These are phyloP conservation scores for Euthynnus affinis DNA, from an alignment of 2,797 vertebrate species.

Conservation along the genomic window DNA sequence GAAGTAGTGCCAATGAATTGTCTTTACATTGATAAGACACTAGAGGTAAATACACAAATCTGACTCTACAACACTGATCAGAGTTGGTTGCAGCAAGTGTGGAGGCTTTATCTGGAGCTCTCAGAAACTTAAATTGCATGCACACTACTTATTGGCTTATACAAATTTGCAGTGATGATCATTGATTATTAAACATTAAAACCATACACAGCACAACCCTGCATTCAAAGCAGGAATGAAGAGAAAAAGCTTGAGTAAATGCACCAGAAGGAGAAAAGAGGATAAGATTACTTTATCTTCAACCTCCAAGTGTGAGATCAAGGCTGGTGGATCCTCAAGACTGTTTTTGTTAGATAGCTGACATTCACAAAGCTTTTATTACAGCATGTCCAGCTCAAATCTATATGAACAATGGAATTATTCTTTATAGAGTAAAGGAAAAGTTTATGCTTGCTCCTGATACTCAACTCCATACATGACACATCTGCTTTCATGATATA, in stretches of 20 bases:
- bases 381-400: conserved; percentile 23
- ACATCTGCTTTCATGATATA: not conserved
- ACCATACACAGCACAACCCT: not conserved
- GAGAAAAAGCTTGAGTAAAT: conserved; percentile 11
- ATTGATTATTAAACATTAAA: conserved; percentile 8
- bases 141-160: not conserved
- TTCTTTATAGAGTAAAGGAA: not conserved
- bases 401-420: conserved; percentile 7
- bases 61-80: conserved; percentile 1
- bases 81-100: not conserved
- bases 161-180: not conserved
- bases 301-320: conserved; percentile 50
- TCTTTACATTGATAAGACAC: not conserved
- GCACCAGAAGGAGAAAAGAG: conserved; percentile 13
- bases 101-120: not conserved
- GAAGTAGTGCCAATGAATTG: not conserved
- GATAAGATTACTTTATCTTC: conserved; percentile 38
- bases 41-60: not conserved
- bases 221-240: not conserved
- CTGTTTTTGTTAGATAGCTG: conserved; percentile 30
- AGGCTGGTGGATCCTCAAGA: conserved; percentile 22
- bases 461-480: no score
- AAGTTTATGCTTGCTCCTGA: no score
- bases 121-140: not conserved
- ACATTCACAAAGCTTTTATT: conserved; percentile 42